Conservation (phyloP, 2,888 invertebrate genomes). For the Clitarchus hookeri region DNA sequence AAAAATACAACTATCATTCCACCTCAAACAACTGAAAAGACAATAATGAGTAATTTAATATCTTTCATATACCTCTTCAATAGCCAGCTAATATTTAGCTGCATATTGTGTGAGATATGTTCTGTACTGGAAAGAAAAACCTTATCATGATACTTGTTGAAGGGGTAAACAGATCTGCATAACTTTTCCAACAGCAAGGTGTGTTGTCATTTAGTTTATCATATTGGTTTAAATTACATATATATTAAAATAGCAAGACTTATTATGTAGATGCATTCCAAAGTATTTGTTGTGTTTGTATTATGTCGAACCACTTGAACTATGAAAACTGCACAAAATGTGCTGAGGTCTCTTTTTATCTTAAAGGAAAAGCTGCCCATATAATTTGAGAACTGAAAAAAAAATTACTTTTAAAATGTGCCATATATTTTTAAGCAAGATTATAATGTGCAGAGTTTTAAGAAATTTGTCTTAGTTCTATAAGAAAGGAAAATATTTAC, state of each 20-base stretch:
- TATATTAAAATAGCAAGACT: slow-evolving; percentile 18
- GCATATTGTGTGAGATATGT: background rate
- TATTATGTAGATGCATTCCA: slow-evolving; percentile 37
- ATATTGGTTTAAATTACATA: background rate
- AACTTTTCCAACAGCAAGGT: slow-evolving; percentile 23
- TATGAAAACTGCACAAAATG: slow-evolving; percentile 16
- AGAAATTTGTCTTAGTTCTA: background rate
- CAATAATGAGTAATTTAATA: slow-evolving; percentile 10
- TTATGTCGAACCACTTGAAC: slow-evolving; percentile 18
- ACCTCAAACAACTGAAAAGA: slow-evolving; percentile 7
- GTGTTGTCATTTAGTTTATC: slow-evolving; percentile 25
- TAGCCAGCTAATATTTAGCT: background rate
- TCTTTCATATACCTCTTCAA: background rate
- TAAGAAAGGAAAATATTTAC: slow-evolving; percentile 12
- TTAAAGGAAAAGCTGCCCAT: slow-evolving; percentile 27
- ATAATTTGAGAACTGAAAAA: slow-evolving; percentile 26
- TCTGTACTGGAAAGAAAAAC: background rate
- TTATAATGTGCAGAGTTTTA: slow-evolving; percentile 34
- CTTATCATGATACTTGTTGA: background rate
- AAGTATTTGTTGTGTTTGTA: slow-evolving; percentile 34
- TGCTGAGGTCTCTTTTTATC: slow-evolving; percentile 27
- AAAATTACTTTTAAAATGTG: slow-evolving; percentile 34
- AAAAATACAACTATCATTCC: background rate
- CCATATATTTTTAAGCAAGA: slow-evolving; percentile 37
- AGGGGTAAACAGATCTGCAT: slow-evolving; percentile 20